phyloP scores from a whole-genome alignment of 35 echinoderm and acorn worm species.

The Acanthaster planci region DNA sequence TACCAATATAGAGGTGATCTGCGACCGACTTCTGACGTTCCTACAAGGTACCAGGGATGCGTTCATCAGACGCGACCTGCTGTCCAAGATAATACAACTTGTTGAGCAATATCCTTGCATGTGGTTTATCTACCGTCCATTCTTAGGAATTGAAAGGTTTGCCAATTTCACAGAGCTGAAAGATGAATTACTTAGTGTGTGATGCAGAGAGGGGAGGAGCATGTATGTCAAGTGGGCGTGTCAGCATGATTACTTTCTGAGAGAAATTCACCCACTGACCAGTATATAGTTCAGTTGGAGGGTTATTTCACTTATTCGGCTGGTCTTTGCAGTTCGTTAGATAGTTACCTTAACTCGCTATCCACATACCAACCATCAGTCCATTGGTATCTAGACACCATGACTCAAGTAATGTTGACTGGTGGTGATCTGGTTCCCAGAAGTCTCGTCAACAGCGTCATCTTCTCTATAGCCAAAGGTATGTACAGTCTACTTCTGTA shows the following conservation, averaged over 20 bases:
- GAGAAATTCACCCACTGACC: too few species aligned
- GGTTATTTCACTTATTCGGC: too few species aligned
- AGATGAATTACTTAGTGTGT: too few species aligned
- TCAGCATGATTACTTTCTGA: too few species aligned
- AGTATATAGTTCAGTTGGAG: too few species aligned
- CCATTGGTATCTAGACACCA: conserved; percentile 64
- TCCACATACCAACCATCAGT: conserved; percentile 52
- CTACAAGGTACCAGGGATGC: conserved; percentile 47
- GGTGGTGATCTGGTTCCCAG: conserved; percentile 25
- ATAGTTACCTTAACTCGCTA: conserved; percentile 27
- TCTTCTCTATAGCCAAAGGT: conserved; percentile 45
- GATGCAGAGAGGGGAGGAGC: too few species aligned
- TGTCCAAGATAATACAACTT: conserved; percentile 61
- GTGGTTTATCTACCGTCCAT: too few species aligned
- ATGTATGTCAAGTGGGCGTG: too few species aligned
- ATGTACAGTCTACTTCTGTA: too few species aligned
- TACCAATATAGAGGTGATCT: conserved; percentile 73
- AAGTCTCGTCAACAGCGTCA: conserved; percentile 42
- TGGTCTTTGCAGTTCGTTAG: too few species aligned
- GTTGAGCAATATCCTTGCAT: conserved; percentile 91
- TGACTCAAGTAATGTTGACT: conserved; percentile 44
- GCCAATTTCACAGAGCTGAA: too few species aligned
- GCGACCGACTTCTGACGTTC: conserved; percentile 73
- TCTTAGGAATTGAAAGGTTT: too few species aligned
- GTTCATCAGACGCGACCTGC: conserved; percentile 50